phyloP scores from a whole-genome alignment of 2,888 invertebrate genomes.

The Glaucopsyche alexis region DNA sequence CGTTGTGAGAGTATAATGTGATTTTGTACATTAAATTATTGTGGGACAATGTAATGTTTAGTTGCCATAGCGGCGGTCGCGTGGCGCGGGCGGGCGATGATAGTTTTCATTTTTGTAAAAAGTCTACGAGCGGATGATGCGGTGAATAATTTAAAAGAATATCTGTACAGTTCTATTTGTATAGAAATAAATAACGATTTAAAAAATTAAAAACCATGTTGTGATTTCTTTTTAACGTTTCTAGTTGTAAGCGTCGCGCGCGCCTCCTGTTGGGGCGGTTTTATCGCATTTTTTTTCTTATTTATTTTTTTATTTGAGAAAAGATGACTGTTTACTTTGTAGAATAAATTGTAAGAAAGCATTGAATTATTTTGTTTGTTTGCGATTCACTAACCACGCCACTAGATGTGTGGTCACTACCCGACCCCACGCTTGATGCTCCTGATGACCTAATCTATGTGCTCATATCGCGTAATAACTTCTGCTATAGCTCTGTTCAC shows the following conservation, averaged over 20 bases:
- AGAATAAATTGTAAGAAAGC: slow-evolving; percentile 76
- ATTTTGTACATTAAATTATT: slow-evolving; percentile 35
- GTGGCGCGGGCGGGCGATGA: slow-evolving; percentile 46
- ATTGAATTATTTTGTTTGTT: slow-evolving; percentile 50
- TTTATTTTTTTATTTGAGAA: slow-evolving; percentile 67
- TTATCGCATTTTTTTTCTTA: slow-evolving; percentile 60
- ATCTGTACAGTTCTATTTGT: slow-evolving; percentile 82
- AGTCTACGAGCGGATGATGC: slow-evolving; percentile 77
- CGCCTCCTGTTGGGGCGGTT: slow-evolving; percentile 49
- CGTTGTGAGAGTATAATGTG: slow-evolving; percentile 32
- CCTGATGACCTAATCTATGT: neutral
- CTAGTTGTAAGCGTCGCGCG: slow-evolving; percentile 57
- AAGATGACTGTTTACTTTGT: slow-evolving; percentile 75
- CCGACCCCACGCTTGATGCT: neutral
- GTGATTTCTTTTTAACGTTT: slow-evolving; percentile 72
- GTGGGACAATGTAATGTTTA: slow-evolving; percentile 28
- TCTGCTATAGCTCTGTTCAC: too few relatives aligned
- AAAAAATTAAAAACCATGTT: slow-evolving; percentile 75
- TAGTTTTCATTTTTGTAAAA: slow-evolving; percentile 82
- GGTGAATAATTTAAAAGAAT: slow-evolving; percentile 79
- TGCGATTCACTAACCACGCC: slow-evolving; percentile 32
- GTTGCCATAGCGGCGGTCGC: slow-evolving; percentile 33
- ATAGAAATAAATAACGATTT: slow-evolving; percentile 81
- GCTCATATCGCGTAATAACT: too few relatives aligned
- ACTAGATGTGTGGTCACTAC: neutral